Evolutionary conservation across 2,888 invertebrate genomes (phyloP).

Genomic region (Hetaerina titia): DNA sequence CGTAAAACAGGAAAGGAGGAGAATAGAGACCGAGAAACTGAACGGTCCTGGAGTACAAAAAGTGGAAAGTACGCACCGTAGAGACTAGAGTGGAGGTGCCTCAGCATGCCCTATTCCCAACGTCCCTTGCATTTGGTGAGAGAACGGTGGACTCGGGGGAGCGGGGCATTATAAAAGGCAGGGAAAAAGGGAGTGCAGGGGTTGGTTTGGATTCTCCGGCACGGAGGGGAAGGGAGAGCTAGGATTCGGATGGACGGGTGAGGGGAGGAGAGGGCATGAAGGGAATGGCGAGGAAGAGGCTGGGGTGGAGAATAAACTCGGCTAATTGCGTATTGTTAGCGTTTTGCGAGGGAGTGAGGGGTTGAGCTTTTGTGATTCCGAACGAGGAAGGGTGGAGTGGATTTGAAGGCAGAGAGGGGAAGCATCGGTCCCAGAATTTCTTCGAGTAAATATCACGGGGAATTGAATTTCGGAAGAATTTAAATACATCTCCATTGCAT

Average conservation of each 20-base stretch:
- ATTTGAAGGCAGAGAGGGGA: background rate
- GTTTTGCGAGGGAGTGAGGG: constrained; percentile 47
- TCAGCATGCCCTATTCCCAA: background rate
- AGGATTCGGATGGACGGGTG: background rate
- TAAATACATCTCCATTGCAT: background rate
- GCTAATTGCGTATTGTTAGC: constrained; percentile 63
- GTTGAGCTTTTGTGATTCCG: constrained; percentile 10
- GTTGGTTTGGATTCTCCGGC: background rate
- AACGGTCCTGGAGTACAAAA: background rate
- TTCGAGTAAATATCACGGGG: constrained; percentile 46
- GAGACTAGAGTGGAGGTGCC: background rate
- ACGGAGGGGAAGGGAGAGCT: background rate
- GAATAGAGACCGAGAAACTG: background rate
- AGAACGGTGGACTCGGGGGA: background rate
- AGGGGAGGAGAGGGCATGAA: background rate
- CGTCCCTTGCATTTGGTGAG: background rate
- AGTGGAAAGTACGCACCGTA: background rate
- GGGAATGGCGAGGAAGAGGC: background rate
- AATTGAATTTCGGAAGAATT: constrained; percentile 45
- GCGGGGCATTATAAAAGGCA: background rate
- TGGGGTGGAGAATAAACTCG: constrained; percentile 43
- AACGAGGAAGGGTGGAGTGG: background rate
- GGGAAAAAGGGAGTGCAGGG: background rate
- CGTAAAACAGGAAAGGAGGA: background rate
- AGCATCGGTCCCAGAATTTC: constrained; percentile 26